Base-by-base conservation (phyloP, 92 coral and sea anemone species). In the Galaxea fascicularis region DNA sequence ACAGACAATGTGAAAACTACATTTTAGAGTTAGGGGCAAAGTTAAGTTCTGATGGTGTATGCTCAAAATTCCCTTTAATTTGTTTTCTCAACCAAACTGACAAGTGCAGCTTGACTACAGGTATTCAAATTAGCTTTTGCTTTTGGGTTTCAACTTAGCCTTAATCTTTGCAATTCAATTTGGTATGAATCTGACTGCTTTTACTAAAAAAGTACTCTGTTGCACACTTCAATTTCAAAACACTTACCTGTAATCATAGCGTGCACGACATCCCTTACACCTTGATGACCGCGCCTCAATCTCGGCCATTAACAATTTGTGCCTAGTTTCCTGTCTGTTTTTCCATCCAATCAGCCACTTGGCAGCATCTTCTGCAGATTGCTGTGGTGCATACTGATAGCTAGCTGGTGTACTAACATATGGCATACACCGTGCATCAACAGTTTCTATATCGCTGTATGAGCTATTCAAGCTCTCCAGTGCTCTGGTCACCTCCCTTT, bases 311-410 rank as follows among this genome's bases (percentile, higher is more conserved):
- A 96, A 71, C 49, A 92, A 62, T 80, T 96, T 96, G 63, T 94
- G 90, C 22, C 99, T 87, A 15, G 97, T 91, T 58, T 96, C 98
- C 74, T 96, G 99, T 46, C 99, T 73, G 82, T 93, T 95, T 78
- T 96, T 96, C 95, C 99, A 96, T 26, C 98, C 98, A 64, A 96
- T 94, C 35, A 96, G 76, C 99, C 99, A 96, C 87, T 94, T 94
- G 20, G 99, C 99, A 0, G 99, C 98, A 88, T 96, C 99, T 25
- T 96, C 98, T 0, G 99, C 94, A 5, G 94, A 93, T 86, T 96
- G 99, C 52, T 96, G 99, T 27, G 98, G 93, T 4, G 92, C 93
- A 81, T 94, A 90, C 65, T 93, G 98, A 44, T 94, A 95, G 51
- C 95, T 87, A 6, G 95, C 97, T 13, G 98, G 98, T 20, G 95